These are phyloP conservation scores for Heterodera schachtii DNA, from an alignment of 1,140 invertebrate species.

Conservation along the genomic window DNA sequence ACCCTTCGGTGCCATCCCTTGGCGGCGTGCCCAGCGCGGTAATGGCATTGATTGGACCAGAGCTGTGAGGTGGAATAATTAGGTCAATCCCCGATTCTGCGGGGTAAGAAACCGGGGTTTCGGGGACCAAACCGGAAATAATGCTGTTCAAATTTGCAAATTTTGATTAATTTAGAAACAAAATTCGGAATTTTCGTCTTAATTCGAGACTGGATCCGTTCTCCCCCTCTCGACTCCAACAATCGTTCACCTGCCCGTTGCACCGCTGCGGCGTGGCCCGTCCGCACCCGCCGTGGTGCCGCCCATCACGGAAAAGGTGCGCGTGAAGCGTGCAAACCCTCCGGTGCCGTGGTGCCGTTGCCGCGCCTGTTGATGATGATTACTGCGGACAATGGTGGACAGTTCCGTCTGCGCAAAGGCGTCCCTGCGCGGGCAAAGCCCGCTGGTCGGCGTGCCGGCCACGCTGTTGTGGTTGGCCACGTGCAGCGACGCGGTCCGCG, in stretches of 20 bases:
- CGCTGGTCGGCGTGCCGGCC: not conserved
- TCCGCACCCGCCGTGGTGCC: not conserved
- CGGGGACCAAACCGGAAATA: too few species aligned
- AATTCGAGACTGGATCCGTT: too few species aligned
- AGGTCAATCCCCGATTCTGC: too few species aligned
- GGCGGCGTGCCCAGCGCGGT: not conserved
- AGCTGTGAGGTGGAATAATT: not conserved
- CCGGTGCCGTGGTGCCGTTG: not conserved
- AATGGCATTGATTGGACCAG: not conserved
- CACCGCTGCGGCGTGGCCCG: not conserved
- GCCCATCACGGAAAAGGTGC: conserved; percentile 59
- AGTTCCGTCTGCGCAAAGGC: conserved; percentile 53
- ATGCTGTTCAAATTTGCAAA: too few species aligned
- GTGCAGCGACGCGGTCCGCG: conserved; percentile 54
- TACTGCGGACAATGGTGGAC: conserved; percentile 8
- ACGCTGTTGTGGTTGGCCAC: conserved; percentile 43
- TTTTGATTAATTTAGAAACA: too few species aligned
- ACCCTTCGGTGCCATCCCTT: not conserved
- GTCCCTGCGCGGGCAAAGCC: conserved; percentile 36
- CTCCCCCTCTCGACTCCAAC: too few species aligned
- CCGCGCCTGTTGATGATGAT: not conserved
- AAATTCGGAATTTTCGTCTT: too few species aligned
- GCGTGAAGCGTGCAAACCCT: conserved; percentile 40
- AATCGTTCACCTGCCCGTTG: not conserved
- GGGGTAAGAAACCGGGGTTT: too few species aligned